Percentiles rank a stretch among this genome's conserved stretches.
Conservation (phyloP, 2,113 vertebrate genomes). For the Rhinolophus sinicus region DNA sequence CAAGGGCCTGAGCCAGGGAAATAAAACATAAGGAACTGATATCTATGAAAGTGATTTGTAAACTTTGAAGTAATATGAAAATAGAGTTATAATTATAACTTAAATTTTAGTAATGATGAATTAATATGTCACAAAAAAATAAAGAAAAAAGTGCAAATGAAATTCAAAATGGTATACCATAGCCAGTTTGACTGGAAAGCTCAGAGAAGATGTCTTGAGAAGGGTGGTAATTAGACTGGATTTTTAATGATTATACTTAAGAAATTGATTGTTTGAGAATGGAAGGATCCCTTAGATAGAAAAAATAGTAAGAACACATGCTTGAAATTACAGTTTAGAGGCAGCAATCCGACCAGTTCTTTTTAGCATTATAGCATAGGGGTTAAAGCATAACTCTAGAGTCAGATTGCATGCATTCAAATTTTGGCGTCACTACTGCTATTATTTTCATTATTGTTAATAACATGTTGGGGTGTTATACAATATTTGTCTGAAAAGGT, state of each 20-base stretch:
- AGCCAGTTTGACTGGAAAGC: neutral
- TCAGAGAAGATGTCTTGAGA: neutral
- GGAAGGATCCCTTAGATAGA: neutral
- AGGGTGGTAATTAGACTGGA: neutral
- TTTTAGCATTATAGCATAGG: neutral
- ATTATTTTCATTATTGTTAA: neutral
- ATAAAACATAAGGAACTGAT: neutral
- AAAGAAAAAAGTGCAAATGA: neutral
- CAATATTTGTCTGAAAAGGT: constrained; percentile 20
- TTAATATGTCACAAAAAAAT: neutral
- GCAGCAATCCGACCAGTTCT: neutral
- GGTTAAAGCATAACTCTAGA: neutral
- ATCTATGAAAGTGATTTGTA: neutral
- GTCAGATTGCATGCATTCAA: neutral
- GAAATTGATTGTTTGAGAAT: constrained; percentile 9
- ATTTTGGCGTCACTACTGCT: neutral
- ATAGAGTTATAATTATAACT: neutral
- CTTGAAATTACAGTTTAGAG: neutral
- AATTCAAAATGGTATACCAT: neutral
- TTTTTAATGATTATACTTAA: constrained; percentile 38
- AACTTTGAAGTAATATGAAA: neutral
- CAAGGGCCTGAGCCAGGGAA: neutral
- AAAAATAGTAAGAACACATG: neutral
- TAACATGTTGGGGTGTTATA: neutral
- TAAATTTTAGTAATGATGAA: constrained; percentile 11